These are phyloP conservation scores for Nyctalus aviator DNA, from an alignment of 2,797 vertebrate species.

Conservation along the genomic window DNA sequence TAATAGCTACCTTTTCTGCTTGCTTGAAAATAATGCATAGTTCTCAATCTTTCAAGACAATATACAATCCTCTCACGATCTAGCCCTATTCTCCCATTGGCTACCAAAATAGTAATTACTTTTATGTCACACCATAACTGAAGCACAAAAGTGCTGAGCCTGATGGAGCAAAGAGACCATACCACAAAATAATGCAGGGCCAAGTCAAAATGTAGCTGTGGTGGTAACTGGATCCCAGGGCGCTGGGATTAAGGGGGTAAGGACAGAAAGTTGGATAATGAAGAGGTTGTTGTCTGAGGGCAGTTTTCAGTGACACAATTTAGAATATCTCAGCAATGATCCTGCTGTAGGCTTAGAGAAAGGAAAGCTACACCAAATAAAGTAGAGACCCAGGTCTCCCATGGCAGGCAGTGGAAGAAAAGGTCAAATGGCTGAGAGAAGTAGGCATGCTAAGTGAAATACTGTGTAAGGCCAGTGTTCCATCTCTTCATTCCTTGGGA, in stretches of 20 bases:
- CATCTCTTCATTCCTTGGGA: neutral
- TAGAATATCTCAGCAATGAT: neutral
- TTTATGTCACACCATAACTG: neutral
- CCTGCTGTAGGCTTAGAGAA: neutral
- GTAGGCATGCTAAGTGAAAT: neutral
- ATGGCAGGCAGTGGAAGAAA: neutral
- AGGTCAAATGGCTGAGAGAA: neutral
- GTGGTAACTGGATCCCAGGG: neutral
- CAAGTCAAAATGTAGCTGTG: conserved; percentile 3
- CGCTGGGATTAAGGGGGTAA: neutral
- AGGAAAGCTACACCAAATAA: neutral
- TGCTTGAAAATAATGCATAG: neutral
- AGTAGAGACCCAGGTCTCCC: neutral
- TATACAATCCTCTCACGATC: neutral
- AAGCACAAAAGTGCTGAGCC: neutral
- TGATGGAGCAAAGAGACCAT: neutral
- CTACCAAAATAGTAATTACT: neutral
- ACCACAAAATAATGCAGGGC: neutral
- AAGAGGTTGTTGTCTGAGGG: neutral
- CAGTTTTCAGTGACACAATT: neutral
- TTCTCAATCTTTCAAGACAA: neutral
- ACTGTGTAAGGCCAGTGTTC: neutral
- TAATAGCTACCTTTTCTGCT: neutral
- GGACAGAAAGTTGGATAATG: neutral
- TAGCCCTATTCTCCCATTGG: neutral